These are phyloP conservation scores for Mus minutoides DNA, from an alignment of 2,797 vertebrate genomes.

Conservation along the genomic window DNA sequence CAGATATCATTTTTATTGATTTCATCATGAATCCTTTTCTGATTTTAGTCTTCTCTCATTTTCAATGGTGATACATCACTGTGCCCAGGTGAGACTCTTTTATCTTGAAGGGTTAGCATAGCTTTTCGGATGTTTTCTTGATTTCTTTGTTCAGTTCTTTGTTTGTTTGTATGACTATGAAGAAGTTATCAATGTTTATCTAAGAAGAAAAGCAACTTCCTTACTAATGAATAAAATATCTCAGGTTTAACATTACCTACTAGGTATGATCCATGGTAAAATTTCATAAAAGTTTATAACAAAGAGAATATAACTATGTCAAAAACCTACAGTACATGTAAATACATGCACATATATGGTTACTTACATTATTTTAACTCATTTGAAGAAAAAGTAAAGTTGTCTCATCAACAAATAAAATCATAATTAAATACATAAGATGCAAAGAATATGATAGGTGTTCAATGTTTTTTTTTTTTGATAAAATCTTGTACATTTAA, in stretches of 20 bases:
- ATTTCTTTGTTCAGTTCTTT: neutral
- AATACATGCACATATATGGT: neutral
- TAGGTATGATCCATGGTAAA: neutral
- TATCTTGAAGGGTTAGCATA: neutral
- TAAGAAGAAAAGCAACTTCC: neutral
- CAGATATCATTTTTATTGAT: neutral
- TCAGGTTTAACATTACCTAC: neutral
- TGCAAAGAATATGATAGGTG: neutral
- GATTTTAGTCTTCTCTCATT: neutral
- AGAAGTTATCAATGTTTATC: neutral
- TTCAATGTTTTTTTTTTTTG: neutral
- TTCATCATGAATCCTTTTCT: neutral
- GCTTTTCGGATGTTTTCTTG: neutral
- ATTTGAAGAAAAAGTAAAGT: conserved; percentile 11
- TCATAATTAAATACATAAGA: neutral
- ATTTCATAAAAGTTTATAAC: neutral
- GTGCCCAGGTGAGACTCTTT: neutral
- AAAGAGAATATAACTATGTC: neutral
- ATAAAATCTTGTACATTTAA: neutral
- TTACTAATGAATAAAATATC: neutral
- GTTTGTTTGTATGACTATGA: neutral
- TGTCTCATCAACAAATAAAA: neutral
- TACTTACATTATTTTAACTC: neutral
- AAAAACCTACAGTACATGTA: neutral
- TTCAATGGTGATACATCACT: neutral